phyloP scores from a whole-genome alignment of 2,113 vertebrate genomes.

The Cyprinodon brontotheroides region DNA sequence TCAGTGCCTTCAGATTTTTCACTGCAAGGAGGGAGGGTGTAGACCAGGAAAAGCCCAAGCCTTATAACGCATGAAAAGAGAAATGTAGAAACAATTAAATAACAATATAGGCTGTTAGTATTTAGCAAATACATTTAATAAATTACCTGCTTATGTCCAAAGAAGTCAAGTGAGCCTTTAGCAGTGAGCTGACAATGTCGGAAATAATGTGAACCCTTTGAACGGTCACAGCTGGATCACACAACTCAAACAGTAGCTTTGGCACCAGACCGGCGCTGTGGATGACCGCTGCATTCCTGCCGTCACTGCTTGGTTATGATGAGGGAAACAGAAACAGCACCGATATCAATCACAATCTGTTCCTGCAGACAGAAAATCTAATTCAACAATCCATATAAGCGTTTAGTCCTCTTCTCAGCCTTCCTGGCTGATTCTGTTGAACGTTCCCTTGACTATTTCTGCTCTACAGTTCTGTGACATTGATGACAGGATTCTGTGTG shows the following conservation, averaged over 20 bases:
- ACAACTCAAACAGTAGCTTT: constrained; percentile 87
- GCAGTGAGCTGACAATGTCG: constrained; percentile 79
- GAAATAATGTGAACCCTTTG: constrained; percentile 79
- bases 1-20: constrained; percentile 77
- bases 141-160: constrained; percentile 85
- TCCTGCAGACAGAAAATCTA: constrained; percentile 45
- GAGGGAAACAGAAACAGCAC: constrained; percentile 22
- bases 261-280: constrained; percentile 80
- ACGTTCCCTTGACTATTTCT: constrained; percentile 41
- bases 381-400: constrained; percentile 44
- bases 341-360: constrained; percentile 48
- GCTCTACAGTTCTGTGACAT: constrained; percentile 32
- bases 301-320: constrained; percentile 69
- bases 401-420: constrained; percentile 41
- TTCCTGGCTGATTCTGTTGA: constrained; percentile 36
- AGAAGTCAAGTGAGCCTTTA: constrained; percentile 81
- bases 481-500: constrained; percentile 40
- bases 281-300: constrained; percentile 75
- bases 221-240: constrained; percentile 78
- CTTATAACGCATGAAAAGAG: constrained; percentile 68
- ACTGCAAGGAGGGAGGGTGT: constrained; percentile 85
- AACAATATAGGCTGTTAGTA: not conserved
- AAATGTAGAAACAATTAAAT: constrained; percentile 2
- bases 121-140: not conserved
- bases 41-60: constrained; percentile 88